Evolutionary conservation across 2,888 invertebrate species (phyloP), one percentile per base, ranked within the genome.

Genomic region (Drosophila limbata): DNA sequence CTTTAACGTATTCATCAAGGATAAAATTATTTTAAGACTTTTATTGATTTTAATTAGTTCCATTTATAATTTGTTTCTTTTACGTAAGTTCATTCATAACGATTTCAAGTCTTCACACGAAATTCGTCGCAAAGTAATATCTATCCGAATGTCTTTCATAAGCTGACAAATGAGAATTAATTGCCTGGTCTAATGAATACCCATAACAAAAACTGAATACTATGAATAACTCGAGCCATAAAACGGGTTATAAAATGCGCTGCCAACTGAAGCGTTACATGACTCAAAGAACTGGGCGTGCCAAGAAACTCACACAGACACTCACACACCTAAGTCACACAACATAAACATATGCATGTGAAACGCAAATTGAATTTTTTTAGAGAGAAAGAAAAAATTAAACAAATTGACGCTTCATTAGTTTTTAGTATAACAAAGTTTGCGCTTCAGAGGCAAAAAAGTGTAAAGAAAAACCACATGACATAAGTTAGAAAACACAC

Each of bases 91-190:
- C 80, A 80, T 70, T 83, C 73, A 79, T 57, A 85, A 77, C 64
- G 44, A 45, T 25, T 47, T 55, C 15, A 50, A 31, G 0, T 28
- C 19, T 17, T 62, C 40, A 15, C 33, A 63, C 53, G 31, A 31
- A 31, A 21, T 31, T 28, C 57, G 15, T 33, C 11, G 2, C 10
- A 37, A 40, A 11, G 17, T 9, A 11, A 50, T 51, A 51, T 53
- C 45, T 45, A 40, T 19, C 19, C 50, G 66, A 62, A 11, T 33
- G 55, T 51, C 57, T 25, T 45, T 60, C 62, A 59, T 52, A 73
- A 65, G 69, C 80, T 70, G 85, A 87, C 88, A 84, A 89, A 89
- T 87, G 78, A 80, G 89, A 89, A 80, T 89, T 87, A 85, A 89
- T 84, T 85, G 89, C 73, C 71, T 47, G 61, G 28, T 77, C 76